Evolutionary conservation across 2,888 invertebrate species (phyloP), one percentile per base, ranked within the genome.

Genomic region (Rhynchonema sp.): DNA sequence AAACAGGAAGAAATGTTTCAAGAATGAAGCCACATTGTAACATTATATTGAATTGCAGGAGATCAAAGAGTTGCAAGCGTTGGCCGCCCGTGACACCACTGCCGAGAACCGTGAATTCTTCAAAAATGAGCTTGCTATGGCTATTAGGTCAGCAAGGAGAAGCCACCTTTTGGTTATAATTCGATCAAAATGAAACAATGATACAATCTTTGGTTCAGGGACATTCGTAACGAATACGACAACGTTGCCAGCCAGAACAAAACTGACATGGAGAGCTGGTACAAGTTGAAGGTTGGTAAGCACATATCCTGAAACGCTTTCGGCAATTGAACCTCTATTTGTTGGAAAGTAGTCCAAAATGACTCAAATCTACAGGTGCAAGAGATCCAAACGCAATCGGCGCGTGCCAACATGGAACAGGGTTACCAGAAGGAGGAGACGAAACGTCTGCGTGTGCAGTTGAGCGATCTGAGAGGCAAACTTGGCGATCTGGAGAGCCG

Each of bases 101-200:
- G 72, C 73, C 53, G 78, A 79, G 67, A 78, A 79, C 72, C 71
- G 78, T 30, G 77, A 78, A 65, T 79, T 74, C 74, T 79, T 79
- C 77, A 77, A 77, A 71, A 77, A 75, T 66, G 79, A 79, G 65
- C 67, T 79, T 61, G 73, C 75, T 2, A 71, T 73, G 62, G 77
- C 77, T 55, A 76, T 79, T 64, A n/a, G n/a, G n/a, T n/a, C n/a
- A n/a, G n/a, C n/a, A n/a, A n/a, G n/a, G n/a, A n/a, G n/a, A n/a
- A n/a, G n/a, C n/a, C n/a, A n/a, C n/a, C n/a, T n/a, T n/a, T n/a
- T n/a, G n/a, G n/a, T n/a, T n/a, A n/a, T n/a, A n/a, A n/a, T n/a
- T n/a, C n/a, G n/a, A n/a, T n/a, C n/a, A n/a, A n/a, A n/a, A n/a
- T n/a, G n/a, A n/a, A n/a, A n/a, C n/a, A n/a, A n/a, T n/a, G n/a